Conservation (phyloP, 2,113 vertebrate species). For the Odontesthes bonariensis region DNA sequence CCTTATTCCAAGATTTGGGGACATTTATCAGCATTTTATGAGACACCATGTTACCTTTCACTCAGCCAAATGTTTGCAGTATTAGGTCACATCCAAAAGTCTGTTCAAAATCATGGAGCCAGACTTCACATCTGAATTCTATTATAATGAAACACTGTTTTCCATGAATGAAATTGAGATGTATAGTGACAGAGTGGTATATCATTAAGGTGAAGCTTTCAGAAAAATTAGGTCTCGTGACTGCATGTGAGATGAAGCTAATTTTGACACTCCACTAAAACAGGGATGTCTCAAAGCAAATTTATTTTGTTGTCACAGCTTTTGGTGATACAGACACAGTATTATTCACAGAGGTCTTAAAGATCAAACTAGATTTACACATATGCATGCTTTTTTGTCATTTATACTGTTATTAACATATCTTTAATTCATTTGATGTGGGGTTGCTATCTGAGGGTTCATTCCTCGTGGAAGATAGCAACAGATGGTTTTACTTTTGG, state of each 20-base stretch:
- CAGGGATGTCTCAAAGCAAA: not conserved
- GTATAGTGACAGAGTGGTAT: constrained; percentile 38
- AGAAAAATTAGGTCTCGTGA: constrained; percentile 20
- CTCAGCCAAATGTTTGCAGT: constrained; percentile 63
- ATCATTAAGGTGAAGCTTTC: constrained; percentile 19
- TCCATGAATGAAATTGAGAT: constrained; percentile 67
- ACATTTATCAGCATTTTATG: constrained; percentile 64
- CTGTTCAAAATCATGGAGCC: constrained; percentile 47
- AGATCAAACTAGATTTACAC: not conserved
- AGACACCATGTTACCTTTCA: constrained; percentile 52
- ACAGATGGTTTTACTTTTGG: constrained; percentile 70
- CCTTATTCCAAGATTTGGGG: constrained; percentile 11
- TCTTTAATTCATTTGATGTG: constrained; percentile 37
- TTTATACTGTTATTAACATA: constrained; percentile 44
- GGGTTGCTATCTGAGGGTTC: constrained; percentile 42
- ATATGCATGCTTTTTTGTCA: constrained; percentile 19
- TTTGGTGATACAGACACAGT: constrained; percentile 1
- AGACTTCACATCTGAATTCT: constrained; percentile 72
- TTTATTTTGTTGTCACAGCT: constrained; percentile 15
- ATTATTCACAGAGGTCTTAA: constrained; percentile 18
- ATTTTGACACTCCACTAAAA: constrained; percentile 1
- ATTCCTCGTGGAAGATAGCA: constrained; percentile 46
- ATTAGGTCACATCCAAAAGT: constrained; percentile 65
- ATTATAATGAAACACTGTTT: constrained; percentile 60
- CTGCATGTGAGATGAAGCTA: constrained; percentile 4